These are phyloP conservation scores for Margaritifera margaritifera DNA, from an alignment of 2,888 invertebrate genomes.

Conservation along the genomic window DNA sequence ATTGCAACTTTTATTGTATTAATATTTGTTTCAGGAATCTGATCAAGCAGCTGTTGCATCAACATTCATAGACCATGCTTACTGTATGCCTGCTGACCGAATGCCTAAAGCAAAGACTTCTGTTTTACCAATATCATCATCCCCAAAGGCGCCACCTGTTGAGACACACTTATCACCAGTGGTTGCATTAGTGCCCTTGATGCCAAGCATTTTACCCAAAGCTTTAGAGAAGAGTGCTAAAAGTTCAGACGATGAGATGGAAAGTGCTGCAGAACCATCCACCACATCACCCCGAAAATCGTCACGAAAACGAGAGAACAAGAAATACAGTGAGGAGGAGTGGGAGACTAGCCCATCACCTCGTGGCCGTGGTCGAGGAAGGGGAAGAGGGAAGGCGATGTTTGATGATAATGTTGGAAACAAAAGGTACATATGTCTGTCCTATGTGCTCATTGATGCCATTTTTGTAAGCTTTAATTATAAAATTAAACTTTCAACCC, in stretches of 20 bases:
- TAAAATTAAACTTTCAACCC: too few relatives aligned
- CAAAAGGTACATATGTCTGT: too few relatives aligned
- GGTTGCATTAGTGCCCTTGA: neutral
- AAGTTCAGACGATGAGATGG: neutral
- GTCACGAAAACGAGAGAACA: slow-evolving; percentile 18
- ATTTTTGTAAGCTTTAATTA: too few relatives aligned
- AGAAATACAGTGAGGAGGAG: slow-evolving; percentile 29
- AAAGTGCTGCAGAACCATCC: too few relatives aligned
- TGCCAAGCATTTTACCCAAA: neutral
- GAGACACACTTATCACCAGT: too few relatives aligned
- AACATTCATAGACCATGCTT: slow-evolving; percentile 55
- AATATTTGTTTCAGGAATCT: neutral
- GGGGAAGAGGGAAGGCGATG: slow-evolving; percentile 14
- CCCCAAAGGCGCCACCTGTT: too few relatives aligned
- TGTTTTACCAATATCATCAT: too few relatives aligned
- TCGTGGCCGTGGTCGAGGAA: slow-evolving; percentile 20
- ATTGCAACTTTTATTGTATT: too few relatives aligned
- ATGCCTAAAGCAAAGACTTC: slow-evolving; percentile 15
- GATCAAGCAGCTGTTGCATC: slow-evolving; percentile 1
- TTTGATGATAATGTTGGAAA: neutral
- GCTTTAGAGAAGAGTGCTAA: neutral
- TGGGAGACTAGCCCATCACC: slow-evolving; percentile 25
- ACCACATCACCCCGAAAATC: slow-evolving; percentile 33
- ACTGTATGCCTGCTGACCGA: slow-evolving; percentile 46
- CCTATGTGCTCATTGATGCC: too few relatives aligned